phyloP scores from a whole-genome alignment of 2,797 vertebrate species.

The Distichodus sexfasciatus region DNA sequence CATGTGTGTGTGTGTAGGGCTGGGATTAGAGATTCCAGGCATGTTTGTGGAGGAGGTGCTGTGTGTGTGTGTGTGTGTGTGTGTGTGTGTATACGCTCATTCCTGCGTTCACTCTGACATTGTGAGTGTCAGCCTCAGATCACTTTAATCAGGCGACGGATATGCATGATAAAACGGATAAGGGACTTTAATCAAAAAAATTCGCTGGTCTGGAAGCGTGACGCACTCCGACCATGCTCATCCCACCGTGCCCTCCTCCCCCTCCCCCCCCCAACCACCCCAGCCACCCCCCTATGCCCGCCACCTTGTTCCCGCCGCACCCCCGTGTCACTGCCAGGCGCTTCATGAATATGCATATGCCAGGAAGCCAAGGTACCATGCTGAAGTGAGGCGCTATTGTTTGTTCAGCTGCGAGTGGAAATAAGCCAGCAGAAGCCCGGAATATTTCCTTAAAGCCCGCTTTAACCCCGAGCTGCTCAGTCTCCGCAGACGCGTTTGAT shows the following conservation, averaged over 20 bases:
- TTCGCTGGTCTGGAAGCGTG: conserved; percentile 99
- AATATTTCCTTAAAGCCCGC: conserved; percentile 30
- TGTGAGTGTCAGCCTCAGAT: conserved; percentile 99
- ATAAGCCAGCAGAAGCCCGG: conserved; percentile 46
- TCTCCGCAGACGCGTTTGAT: neutral
- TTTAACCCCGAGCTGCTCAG: no score
- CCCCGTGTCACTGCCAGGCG: conserved; percentile 82
- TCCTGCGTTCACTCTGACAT: conserved; percentile 92
- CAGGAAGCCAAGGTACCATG: conserved; percentile 82
- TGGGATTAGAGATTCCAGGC: conserved; percentile 54
- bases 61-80: conserved; percentile 14
- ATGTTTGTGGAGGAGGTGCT: conserved; percentile 50
- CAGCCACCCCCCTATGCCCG: conserved; percentile 67
- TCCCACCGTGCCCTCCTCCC: no score
- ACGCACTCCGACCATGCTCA: conserved; percentile 88
- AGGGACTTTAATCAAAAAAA: conserved; percentile 99
- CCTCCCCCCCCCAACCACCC: conserved; percentile 74
- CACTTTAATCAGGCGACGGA: conserved; percentile 99
- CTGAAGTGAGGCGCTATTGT: conserved; percentile 91
- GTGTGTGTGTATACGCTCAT: conserved; percentile 73
- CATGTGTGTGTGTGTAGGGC: neutral
- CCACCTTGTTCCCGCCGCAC: conserved; percentile 71
- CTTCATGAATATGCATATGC: conserved; percentile 89
- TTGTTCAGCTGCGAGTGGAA: conserved; percentile 63
- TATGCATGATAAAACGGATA: conserved; percentile 99